Base-by-base conservation (phyloP, 2,113 vertebrate species). In the Bettongia penicillata region DNA sequence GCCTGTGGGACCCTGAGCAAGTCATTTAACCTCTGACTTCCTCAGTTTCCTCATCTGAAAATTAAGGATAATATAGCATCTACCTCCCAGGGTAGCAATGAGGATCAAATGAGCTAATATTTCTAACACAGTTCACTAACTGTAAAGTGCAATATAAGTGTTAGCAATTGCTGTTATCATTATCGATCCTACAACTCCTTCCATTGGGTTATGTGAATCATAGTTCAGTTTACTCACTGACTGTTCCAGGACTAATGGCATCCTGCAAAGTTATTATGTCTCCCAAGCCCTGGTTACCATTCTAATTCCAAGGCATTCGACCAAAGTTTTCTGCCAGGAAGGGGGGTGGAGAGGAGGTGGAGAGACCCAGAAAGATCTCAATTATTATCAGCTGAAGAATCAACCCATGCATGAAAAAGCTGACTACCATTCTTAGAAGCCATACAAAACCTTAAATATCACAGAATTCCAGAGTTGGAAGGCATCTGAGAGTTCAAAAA, bases 381-480 rank as follows among this genome's bases (percentile, higher is more conserved):
- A 93, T 77, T 48, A 57, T n/a, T 95, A 95, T 16, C 25, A 28
- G 61, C 48, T 95, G 52, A 92, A 96, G 93, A 92, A 90, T 49
- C 53, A 94, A 91, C 5, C 0, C 89, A 49, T 19, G 89, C 61
- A 77, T 84, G 51, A n/a, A 92, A 96, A 94, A 94, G 37, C 22
- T 92, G 51, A 92, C 50, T 23, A 92, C 50, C 49, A 91, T 84
- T 84, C 93, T 92, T 37, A 37, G 95, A 95, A 90, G 77, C 53
- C 53, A 31, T 12, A 90, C 12, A 0, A 93, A 96, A 95, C 90
- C 89, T 95, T 90, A 50, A 91, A 37, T 37, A 12, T 68, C 61
- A 37, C 61, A 68, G 57, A 84, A 22, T 43, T n/a, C 19, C 68
- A 77, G 37, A 77, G n/a, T 6, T 43, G 37, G n/a, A 84, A 84